Evolutionary conservation across 2,113 vertebrate species (phyloP).

Genomic region (Tragelaphus strepsiceros): DNA sequence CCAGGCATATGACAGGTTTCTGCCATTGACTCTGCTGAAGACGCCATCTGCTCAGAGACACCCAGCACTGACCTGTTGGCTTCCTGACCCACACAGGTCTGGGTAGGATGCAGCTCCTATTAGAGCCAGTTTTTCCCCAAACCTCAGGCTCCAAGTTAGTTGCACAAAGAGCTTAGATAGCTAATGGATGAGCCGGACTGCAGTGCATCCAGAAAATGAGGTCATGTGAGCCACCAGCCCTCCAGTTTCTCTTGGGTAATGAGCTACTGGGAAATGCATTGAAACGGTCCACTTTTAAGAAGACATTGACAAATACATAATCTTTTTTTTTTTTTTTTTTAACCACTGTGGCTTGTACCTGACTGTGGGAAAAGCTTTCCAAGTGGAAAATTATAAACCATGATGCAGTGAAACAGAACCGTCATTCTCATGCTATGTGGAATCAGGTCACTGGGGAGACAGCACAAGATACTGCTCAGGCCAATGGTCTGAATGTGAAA

Average conservation of each 20-base stretch:
- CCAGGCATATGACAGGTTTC: slow-evolving; percentile 47
- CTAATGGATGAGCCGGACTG: background rate
- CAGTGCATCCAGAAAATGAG: slow-evolving; percentile 54
- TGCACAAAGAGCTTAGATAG: background rate
- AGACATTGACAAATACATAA: slow-evolving; percentile 42
- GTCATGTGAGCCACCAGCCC: background rate
- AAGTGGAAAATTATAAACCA: slow-evolving; percentile 60
- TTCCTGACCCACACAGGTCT: background rate
- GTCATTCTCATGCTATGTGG: background rate
- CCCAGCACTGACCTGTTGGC: background rate
- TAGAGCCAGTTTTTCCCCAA: background rate
- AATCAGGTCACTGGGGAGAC: slow-evolving; percentile 58
- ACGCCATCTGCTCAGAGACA: background rate
- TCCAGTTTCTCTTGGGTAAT: slow-evolving; percentile 45
- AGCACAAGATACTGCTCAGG: background rate
- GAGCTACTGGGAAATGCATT: slow-evolving; percentile 48
- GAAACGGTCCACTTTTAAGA: slow-evolving; percentile 15
- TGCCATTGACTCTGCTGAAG: slow-evolving; percentile 27
- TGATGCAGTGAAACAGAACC: slow-evolving; percentile 13
- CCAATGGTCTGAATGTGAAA: slow-evolving; percentile 10
- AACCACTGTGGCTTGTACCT: background rate
- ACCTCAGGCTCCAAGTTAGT: background rate
- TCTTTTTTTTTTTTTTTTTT: background rate
- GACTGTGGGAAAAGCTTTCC: slow-evolving; percentile 54
- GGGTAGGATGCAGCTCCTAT: background rate